Evolutionary conservation across 2,888 invertebrate genomes (phyloP).

Genomic region (Drosophila anceps): DNA sequence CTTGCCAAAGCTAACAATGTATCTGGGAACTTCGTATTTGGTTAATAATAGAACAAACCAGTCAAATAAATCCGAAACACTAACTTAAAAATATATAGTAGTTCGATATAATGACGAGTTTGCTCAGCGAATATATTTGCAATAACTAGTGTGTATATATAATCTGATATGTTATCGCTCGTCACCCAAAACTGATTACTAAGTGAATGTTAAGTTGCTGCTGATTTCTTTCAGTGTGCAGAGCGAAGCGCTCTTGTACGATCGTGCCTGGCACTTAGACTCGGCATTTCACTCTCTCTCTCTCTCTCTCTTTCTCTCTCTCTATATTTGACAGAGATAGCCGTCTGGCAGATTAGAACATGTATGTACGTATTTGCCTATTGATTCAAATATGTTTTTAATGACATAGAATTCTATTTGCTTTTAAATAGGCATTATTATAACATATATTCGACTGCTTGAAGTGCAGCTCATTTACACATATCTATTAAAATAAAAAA

Average conservation of each 20-base stretch:
- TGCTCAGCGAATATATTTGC: no score
- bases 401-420: neutral
- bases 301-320: neutral
- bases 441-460: constrained; percentile 44
- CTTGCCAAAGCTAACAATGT: no score
- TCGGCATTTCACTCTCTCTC: neutral
- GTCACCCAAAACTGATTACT: neutral
- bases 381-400: constrained; percentile 10
- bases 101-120: no score
- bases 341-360: constrained; percentile 1
- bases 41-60: no score
- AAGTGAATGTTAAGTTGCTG: neutral
- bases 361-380: neutral
- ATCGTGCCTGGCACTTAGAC: neutral
- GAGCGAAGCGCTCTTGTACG: neutral
- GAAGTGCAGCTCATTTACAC: constrained; percentile 22
- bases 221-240: neutral
- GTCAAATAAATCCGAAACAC: no score
- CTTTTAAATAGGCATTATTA: constrained; percentile 4
- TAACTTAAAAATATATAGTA: no score
- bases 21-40: no score
- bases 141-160: no score
- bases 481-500: neutral
- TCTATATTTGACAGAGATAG: constrained; percentile 15
- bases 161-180: no score